Evolutionary conservation across 2,113 vertebrate species (phyloP).

Genomic region (Alouatta palliata): DNA sequence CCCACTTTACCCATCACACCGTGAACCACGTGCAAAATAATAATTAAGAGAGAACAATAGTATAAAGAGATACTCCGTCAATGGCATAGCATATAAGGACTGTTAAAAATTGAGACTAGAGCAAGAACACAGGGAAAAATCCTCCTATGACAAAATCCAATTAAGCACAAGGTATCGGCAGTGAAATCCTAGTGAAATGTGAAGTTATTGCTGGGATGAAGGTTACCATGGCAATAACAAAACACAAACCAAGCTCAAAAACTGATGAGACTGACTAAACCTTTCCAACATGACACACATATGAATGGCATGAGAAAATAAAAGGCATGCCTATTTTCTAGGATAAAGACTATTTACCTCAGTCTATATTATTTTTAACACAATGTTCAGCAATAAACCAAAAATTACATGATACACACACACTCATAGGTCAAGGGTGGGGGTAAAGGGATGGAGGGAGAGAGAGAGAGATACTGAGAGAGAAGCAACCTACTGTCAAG

Average conservation of each 20-base stretch:
- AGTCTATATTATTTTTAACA: not conserved
- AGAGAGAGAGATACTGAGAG: not conserved
- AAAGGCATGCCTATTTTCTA: not conserved
- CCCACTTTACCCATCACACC: not conserved
- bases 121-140: not conserved
- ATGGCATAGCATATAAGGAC: not conserved
- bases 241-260: not conserved
- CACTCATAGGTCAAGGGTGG: not conserved
- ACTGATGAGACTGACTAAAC: not conserved
- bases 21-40: not conserved
- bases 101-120: not conserved
- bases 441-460: too few species aligned
- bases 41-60: not conserved
- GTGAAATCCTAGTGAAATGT: not conserved
- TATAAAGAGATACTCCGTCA: not conserved
- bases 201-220: not conserved
- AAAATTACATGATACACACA: not conserved
- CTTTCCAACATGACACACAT: not conserved
- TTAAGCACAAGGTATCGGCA: not conserved
- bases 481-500: not conserved
- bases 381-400: not conserved
- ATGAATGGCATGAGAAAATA: not conserved
- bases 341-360: not conserved
- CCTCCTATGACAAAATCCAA: not conserved
- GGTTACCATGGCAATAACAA: conserved; percentile 10